Percentiles rank a stretch among this genome's conserved stretches.
Evolutionary conservation across 2,888 invertebrate genomes (phyloP).

Genomic region (Lasioglossum malachurum): DNA sequence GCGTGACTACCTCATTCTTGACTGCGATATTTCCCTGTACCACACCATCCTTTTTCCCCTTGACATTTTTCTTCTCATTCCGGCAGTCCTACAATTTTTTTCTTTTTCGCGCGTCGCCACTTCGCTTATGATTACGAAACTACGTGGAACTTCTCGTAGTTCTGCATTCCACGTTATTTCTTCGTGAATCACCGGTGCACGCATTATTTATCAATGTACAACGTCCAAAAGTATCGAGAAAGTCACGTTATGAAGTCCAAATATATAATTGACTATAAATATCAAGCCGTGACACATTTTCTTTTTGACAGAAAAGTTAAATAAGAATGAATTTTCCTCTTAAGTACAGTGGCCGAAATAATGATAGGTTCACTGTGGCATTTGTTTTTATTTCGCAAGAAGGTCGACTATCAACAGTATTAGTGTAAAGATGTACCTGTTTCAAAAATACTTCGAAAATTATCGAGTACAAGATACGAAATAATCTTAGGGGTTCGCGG

Average conservation of each 20-base stretch:
- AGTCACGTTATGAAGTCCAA: no score
- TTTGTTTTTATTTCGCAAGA: no score
- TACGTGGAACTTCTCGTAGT: neutral
- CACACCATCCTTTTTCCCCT: neutral
- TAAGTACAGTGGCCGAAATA: neutral
- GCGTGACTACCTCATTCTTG: constrained; percentile 53
- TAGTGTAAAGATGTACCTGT: no score
- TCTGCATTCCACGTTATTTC: neutral
- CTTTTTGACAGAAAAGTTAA: neutral
- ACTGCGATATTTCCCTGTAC: constrained; percentile 10
- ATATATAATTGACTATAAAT: no score
- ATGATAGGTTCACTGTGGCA: no score
- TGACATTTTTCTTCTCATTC: neutral
- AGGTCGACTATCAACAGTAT: no score
- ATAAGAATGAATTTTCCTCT: neutral
- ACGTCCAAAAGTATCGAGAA: no score
- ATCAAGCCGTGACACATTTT: neutral
- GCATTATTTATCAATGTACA: neutral
- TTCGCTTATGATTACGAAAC: neutral
- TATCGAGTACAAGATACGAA: no score
- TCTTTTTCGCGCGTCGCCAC: neutral
- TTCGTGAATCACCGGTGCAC: no score
- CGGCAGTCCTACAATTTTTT: neutral
- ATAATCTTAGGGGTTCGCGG: no score
- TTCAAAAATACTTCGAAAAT: no score